Conservation (phyloP, 2,113 vertebrate genomes). For the Prinia subflava region DNA sequence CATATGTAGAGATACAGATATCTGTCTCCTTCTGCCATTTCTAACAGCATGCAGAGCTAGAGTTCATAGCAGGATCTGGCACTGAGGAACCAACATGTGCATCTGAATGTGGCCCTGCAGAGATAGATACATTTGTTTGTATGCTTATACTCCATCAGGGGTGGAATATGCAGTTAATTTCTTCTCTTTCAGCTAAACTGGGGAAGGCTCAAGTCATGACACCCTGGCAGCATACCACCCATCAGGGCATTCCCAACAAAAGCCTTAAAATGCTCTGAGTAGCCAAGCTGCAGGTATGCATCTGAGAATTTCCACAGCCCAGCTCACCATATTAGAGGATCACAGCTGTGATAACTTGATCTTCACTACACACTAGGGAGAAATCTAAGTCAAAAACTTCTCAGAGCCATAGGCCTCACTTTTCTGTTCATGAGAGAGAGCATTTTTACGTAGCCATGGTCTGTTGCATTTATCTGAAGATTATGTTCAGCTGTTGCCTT, state of each 20-base stretch:
- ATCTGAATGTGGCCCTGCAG: slow-evolving; percentile 9
- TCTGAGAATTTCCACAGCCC: background rate
- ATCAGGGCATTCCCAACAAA: background rate
- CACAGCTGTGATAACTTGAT: background rate
- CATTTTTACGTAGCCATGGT: background rate
- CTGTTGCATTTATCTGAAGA: background rate
- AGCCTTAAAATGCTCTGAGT: background rate
- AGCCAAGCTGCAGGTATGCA: background rate
- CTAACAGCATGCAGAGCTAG: background rate
- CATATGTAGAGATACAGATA: background rate
- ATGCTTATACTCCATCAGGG: background rate
- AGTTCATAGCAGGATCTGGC: slow-evolving; percentile 41
- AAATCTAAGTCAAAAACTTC: background rate
- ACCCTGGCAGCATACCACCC: background rate
- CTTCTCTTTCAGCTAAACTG: background rate
- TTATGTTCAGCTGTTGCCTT: background rate
- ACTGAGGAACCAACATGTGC: background rate
- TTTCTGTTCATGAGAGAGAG: background rate
- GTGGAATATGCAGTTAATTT: background rate
- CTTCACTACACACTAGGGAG: background rate
- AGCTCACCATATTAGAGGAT: background rate
- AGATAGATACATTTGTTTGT: background rate
- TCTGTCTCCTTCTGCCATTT: slow-evolving; percentile 21
- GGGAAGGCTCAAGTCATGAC: background rate
- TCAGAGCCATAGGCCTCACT: background rate